These are phyloP conservation scores for Syrista parreyssii DNA, from an alignment of 2,888 invertebrate species.

Conservation along the genomic window DNA sequence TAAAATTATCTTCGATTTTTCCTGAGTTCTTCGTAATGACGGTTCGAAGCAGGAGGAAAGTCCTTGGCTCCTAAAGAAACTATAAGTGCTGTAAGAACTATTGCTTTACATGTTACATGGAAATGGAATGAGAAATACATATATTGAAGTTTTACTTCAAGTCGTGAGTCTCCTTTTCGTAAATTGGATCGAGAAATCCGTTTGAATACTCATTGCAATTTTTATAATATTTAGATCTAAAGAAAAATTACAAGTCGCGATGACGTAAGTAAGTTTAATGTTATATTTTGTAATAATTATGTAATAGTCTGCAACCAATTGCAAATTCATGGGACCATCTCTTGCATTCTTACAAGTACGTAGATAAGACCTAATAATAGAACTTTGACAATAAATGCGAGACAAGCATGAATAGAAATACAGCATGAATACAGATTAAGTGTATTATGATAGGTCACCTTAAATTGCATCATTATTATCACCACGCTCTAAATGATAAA, in stretches of 20 bases:
- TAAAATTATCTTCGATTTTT: slow-evolving; percentile 58
- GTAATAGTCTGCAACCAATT: neutral
- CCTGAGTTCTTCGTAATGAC: slow-evolving; percentile 13
- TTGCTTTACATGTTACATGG: neutral
- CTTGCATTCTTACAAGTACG: no score
- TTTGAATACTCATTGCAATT: neutral
- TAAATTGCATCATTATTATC: neutral
- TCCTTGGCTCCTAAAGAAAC: neutral
- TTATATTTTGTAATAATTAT: neutral
- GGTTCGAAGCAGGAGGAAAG: neutral
- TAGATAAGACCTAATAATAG: no score
- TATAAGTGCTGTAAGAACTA: neutral
- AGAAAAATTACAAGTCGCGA: neutral
- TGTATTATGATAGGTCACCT: neutral
- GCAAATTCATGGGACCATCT: no score
- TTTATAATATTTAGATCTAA: neutral
- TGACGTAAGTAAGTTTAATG: neutral
- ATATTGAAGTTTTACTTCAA: neutral
- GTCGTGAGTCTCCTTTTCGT: neutral
- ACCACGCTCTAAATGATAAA: no score
- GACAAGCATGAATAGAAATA: no score
- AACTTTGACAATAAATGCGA: no score
- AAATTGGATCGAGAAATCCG: neutral
- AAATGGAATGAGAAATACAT: neutral
- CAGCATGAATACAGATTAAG: no score